phyloP scores from a whole-genome alignment of 2,113 vertebrate genomes.

The Osmerus eperlanus region DNA sequence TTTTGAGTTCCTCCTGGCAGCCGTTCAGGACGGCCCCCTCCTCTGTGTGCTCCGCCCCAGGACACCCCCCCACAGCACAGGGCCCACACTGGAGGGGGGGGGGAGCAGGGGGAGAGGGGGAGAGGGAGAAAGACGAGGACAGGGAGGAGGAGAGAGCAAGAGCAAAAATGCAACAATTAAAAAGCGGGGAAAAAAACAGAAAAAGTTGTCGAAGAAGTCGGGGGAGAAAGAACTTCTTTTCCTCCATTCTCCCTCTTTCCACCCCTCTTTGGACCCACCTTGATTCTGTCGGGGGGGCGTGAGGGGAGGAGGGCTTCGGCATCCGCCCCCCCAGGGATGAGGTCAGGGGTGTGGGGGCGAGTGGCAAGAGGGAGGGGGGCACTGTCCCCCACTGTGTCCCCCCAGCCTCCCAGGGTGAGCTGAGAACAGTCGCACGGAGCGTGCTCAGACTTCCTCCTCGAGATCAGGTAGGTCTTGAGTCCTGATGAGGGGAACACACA shows the following conservation, averaged over 20 bases:
- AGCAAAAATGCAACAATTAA: neutral
- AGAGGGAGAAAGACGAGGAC: neutral
- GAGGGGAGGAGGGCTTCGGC: constrained; percentile 44
- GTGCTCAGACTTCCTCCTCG: constrained; percentile 76
- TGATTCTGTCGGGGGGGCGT: constrained; percentile 32
- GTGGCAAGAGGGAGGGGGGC: constrained; percentile 10
- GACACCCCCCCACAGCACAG: constrained; percentile 67
- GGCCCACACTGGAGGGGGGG: constrained; percentile 59
- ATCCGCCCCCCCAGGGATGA: constrained; percentile 53
- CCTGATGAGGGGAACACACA: constrained; percentile 23
- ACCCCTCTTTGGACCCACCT: constrained; percentile 32
- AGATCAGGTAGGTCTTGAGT: constrained; percentile 79
- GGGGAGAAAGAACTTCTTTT: neutral
- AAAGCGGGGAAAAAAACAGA: neutral
- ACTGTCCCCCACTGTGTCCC: constrained; percentile 2
- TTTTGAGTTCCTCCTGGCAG: constrained; percentile 80
- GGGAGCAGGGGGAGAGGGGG: neutral
- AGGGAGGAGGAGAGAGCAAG: neutral
- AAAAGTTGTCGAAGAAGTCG: neutral
- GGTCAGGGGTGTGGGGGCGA: constrained; percentile 51
- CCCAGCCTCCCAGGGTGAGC: constrained; percentile 54
- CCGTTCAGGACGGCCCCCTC: constrained; percentile 78
- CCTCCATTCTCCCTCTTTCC: neutral
- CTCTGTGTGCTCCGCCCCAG: constrained; percentile 65
- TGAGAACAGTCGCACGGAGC: constrained; percentile 75